Conservation (phyloP, 2,888 invertebrate genomes). For the Amblyteles armatorius region DNA sequence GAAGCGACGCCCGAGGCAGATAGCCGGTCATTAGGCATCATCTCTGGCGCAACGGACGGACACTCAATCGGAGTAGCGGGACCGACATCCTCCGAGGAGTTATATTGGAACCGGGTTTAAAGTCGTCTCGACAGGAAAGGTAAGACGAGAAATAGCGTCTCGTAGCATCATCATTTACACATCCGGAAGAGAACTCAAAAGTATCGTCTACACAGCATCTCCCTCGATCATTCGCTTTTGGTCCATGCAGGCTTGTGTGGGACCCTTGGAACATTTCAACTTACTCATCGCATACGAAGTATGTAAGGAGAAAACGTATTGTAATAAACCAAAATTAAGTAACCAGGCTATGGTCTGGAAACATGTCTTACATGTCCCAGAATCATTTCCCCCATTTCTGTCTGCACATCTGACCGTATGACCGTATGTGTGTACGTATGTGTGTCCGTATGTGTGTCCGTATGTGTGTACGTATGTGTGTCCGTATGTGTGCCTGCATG, state of each 20-base stretch:
- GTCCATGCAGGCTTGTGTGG: neutral
- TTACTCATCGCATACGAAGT: too few species aligned
- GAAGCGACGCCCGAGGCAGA: slow-evolving; percentile 45
- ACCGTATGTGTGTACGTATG: too few species aligned
- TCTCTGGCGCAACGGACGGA: slow-evolving; percentile 22
- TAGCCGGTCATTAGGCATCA: slow-evolving; percentile 62
- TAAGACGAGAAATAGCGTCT: slow-evolving; percentile 55
- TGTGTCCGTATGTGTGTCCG: too few species aligned
- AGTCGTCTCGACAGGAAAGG: slow-evolving; percentile 61
- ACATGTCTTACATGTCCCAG: too few species aligned
- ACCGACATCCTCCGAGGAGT: slow-evolving; percentile 59
- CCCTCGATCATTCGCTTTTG: slow-evolving; percentile 16
- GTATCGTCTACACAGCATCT: neutral
- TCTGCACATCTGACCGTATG: too few species aligned
- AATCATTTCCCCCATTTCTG: too few species aligned
- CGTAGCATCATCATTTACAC: slow-evolving; percentile 50
- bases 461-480: too few species aligned
- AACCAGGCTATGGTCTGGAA: too few species aligned
- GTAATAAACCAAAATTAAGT: too few species aligned
- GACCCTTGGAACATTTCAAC: neutral
- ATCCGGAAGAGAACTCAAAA: slow-evolving; percentile 61
- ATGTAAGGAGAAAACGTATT: too few species aligned
- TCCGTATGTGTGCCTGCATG: too few species aligned
- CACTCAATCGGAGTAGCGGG: slow-evolving; percentile 55
- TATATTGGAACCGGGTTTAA: slow-evolving; percentile 64